These are phyloP conservation scores for Drosophila peninsularis DNA, from an alignment of 2,888 invertebrate species.

Conservation along the genomic window DNA sequence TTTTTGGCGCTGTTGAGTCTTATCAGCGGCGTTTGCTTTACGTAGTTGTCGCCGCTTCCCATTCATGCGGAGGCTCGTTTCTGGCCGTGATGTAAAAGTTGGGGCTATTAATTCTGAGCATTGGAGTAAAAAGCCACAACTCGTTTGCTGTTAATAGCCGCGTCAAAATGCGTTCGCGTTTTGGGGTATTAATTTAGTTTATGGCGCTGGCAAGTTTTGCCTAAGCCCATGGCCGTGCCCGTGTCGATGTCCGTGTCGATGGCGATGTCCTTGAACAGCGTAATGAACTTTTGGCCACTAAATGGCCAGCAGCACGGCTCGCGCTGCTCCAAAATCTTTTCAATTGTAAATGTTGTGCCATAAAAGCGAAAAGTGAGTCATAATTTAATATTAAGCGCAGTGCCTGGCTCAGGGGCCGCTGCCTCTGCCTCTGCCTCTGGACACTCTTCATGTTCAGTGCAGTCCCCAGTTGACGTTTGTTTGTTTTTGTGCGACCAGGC, in stretches of 20 bases:
- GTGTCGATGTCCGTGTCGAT: not conserved
- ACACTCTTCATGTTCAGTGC: slow-evolving; percentile 19
- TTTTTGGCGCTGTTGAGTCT: slow-evolving; percentile 21
- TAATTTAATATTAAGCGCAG: slow-evolving; percentile 53
- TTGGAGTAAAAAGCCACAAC: slow-evolving; percentile 38
- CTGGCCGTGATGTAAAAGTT: not conserved
- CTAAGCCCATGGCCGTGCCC: slow-evolving; percentile 25
- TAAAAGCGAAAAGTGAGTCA: slow-evolving; percentile 57
- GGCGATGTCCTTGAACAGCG: slow-evolving; percentile 52
- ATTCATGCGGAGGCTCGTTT: not conserved
- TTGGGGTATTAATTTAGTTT: slow-evolving; percentile 62
- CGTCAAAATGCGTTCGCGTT: slow-evolving; percentile 37
- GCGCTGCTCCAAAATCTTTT: slow-evolving; percentile 39
- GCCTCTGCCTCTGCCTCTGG: not conserved
- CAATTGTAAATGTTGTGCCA: slow-evolving; percentile 48
- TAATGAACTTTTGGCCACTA: slow-evolving; percentile 56
- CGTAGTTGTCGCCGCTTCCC: not conserved
- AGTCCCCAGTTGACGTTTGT: slow-evolving; percentile 39
- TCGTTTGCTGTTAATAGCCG: slow-evolving; percentile 39
- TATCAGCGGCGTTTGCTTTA: slow-evolving; percentile 22
- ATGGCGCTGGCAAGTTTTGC: slow-evolving; percentile 46
- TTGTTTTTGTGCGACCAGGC: slow-evolving; percentile 9
- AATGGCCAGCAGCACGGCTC: slow-evolving; percentile 13
- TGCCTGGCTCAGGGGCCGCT: not conserved
- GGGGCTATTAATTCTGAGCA: slow-evolving; percentile 37